Evolutionary conservation across 2,113 vertebrate genomes (phyloP), one percentile per base, ranked within the genome.

Genomic region (Equus przewalskii): DNA sequence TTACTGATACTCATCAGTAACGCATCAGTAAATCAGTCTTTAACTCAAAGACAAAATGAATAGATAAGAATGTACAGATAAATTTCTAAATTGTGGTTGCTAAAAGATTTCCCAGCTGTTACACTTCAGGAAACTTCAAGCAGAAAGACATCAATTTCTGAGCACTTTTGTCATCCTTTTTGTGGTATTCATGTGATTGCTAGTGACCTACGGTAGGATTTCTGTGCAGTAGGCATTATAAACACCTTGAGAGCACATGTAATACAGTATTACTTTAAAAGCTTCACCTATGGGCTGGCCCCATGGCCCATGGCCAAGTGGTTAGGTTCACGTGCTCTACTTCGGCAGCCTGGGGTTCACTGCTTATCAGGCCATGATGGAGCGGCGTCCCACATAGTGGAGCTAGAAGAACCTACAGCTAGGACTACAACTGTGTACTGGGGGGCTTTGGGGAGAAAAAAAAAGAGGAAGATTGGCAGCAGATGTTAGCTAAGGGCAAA

Each of bases 131-230:
- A 84, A 95, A 81, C 72, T 65, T 70, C 33, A 97, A 90, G 49
- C 64, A 96, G 85, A 85, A 92, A 94, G 36, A 75, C 65, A 5
- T n/a, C 33, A 28, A 67, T 96, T 93, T 89, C 89, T 51, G 30
- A 93, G 6, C 84, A 19, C 12, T 97, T 91, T 72, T 56, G 13
- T 88, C 91, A 76, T 92, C 33, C 15, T 10, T 96, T 96, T 92
- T 58, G 26, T 93, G 80, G 22, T 44, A 56, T 91, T 56, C 67
- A 1, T 30, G 44, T 33, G 26, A 81, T 28, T 85, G 67, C 75
- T 89, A 49, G 64, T 78, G 51, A 91, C 62, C 69, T 88, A 12
- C 58, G 9, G 30, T 93, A 67, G 41, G 28, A 85, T 69, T 75
- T 97, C 94, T 89, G 36, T 56, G 56, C 14, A 46, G 44, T n/a